Conservation (phyloP, 2,888 invertebrate species). For the Gonocerus acuteangulatus region DNA sequence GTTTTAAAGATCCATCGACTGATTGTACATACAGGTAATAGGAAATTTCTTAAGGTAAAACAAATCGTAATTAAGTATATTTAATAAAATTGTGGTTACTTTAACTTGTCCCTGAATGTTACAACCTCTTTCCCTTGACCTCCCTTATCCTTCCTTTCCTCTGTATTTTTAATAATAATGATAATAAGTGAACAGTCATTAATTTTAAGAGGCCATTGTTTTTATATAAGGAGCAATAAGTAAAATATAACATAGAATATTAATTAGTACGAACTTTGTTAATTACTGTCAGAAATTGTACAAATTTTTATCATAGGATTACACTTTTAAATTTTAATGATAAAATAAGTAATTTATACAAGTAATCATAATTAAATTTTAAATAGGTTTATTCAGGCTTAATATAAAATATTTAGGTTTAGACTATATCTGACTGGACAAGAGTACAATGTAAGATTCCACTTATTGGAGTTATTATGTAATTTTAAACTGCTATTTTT, state of each 20-base stretch:
- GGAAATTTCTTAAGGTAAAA: slow-evolving; percentile 39
- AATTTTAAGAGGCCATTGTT: slow-evolving; percentile 39
- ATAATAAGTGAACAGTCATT: slow-evolving; percentile 38
- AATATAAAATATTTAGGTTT: slow-evolving; percentile 39
- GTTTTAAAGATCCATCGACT: slow-evolving; percentile 39
- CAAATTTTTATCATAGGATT: slow-evolving; percentile 39
- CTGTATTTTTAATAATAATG: slow-evolving; percentile 37
- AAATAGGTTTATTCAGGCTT: slow-evolving; percentile 39
- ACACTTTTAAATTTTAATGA: slow-evolving; percentile 38
- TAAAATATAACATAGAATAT: slow-evolving; percentile 36
- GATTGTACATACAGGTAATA: slow-evolving; percentile 40
- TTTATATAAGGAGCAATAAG: slow-evolving; percentile 39
- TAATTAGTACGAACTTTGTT: slow-evolving; percentile 38
- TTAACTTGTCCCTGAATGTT: slow-evolving; percentile 39
- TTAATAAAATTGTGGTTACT: slow-evolving; percentile 39
- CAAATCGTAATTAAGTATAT: slow-evolving; percentile 38
- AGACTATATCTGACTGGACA: slow-evolving; percentile 38
- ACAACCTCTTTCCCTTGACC: slow-evolving; percentile 28
- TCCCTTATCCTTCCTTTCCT: slow-evolving; percentile 35
- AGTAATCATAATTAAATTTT: slow-evolving; percentile 38
- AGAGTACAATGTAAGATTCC: slow-evolving; percentile 39
- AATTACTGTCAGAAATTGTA: slow-evolving; percentile 37
- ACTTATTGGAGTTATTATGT: slow-evolving; percentile 37
- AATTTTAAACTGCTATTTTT: slow-evolving; percentile 37
- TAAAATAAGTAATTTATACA: slow-evolving; percentile 38